Conservation (phyloP, 92 coral and sea anemone species). For the Zoanthus gigantus region DNA sequence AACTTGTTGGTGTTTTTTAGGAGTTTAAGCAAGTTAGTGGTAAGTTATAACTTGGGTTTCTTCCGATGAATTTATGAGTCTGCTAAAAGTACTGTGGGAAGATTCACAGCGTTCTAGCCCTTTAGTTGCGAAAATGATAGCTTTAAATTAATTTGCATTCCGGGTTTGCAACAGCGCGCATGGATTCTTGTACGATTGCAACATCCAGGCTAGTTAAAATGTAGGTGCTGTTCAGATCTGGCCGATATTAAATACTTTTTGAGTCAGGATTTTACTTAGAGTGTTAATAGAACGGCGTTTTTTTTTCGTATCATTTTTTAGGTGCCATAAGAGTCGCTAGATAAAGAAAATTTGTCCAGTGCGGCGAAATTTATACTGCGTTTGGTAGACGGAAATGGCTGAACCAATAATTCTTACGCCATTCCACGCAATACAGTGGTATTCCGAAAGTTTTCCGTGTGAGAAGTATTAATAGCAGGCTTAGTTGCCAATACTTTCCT, state of each 20-base stretch:
- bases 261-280: neutral
- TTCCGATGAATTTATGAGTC: neutral
- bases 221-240: slow-evolving; percentile 19
- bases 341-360: neutral
- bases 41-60: slow-evolving; percentile 3
- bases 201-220: slow-evolving; percentile 17
- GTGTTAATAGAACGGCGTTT: neutral
- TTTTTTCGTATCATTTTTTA: slow-evolving; percentile 11
- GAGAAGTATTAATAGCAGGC: too few relatives aligned
- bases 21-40: neutral
- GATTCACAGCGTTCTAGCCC: neutral
- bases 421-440: neutral
- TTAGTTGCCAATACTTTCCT: neutral
- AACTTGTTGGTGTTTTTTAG: neutral
- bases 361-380: neutral
- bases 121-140: neutral
- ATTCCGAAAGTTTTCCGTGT: neutral
- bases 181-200: slow-evolving; percentile 8
- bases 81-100: neutral
- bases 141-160: slow-evolving; percentile 21
- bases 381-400: slow-evolving; percentile 5
- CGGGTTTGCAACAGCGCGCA: slow-evolving; percentile 4
- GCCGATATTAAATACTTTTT: neutral
- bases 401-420: neutral
- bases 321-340: neutral